Evolutionary conservation across 2,113 vertebrate genomes (phyloP), one percentile per base, ranked within the genome.

Genomic region (Misgurnus anguillicaudatus): DNA sequence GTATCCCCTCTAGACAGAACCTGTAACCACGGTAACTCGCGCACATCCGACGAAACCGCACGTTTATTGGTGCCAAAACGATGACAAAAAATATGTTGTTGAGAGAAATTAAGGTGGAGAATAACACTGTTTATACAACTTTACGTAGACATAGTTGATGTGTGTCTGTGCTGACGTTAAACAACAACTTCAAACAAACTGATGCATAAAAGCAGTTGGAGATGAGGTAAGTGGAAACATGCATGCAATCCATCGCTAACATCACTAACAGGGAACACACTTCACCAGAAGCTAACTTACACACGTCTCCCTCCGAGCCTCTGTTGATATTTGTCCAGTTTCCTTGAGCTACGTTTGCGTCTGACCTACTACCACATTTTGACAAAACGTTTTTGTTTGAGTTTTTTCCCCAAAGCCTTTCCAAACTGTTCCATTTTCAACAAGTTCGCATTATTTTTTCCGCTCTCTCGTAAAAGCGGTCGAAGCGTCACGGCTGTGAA

Each of bases 341-440:
- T 93, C 90, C 89, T 86, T 91, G 89, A 90, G 90, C 89, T 91
- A 86, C 91, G 88, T 79, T 84, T 85, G 83, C 57, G 82, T 77
- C 78, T 83, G 83, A 91, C 87, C 90, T 89, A 89, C 88, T 89
- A 90, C 88, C 85, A 89, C 86, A 89, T 86, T 89, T 84, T 84
- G 76, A 92, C 91, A 91, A 89, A 89, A 89, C 66, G 0, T 83
- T 87, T 89, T 89, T 92, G 91, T 92, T 91, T 82, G 61, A 85
- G 85, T n/a, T 17, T 2, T n/a, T 19, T 17, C 8, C 19, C 19
- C 7, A 19, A 57, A 57, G 53, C 73, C 79, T 81, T 84, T 89
- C 89, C 84, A 78, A 88, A 88, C 82, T 78, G 73, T 80, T 85
- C 89, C 74, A 7, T 88, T 91, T 87, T 86, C 85, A 79, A 87